Percentiles rank a stretch among this genome's conserved stretches.
Conservation (phyloP, 2,113 vertebrate species). For the Melanotaenia duboulayi region DNA sequence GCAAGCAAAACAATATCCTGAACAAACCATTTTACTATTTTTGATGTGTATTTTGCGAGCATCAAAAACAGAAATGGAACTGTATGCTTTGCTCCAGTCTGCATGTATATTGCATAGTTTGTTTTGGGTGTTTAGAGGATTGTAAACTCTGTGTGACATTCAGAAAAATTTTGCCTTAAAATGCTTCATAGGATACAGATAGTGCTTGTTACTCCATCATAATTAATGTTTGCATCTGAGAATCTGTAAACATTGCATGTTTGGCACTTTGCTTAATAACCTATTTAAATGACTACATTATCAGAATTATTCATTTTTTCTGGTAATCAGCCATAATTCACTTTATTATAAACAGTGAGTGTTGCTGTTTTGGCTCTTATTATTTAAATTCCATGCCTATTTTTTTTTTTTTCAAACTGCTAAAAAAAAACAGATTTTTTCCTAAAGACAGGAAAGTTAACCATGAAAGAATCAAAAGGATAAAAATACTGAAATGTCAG, state of each 20-base stretch:
- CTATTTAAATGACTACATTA: constrained; percentile 12
- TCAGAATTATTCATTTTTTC: constrained; percentile 8
- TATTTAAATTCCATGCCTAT: background rate
- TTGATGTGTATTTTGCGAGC: constrained; percentile 18
- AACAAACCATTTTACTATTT: too few relatives aligned
- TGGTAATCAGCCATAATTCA: background rate
- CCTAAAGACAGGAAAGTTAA: background rate
- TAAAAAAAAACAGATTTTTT: background rate
- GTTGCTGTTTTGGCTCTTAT: background rate
- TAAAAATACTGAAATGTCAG: constrained; percentile 30
- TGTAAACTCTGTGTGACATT: constrained; percentile 16
- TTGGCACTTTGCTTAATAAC: constrained; percentile 27
- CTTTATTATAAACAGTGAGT: background rate
- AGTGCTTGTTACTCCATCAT: constrained; percentile 24
- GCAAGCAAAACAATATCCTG: too few relatives aligned
- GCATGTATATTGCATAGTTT: constrained; percentile 21
- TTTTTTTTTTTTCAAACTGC: background rate
- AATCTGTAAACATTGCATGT: constrained; percentile 7
- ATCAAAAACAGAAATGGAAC: constrained; percentile 26
- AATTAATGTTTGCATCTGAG: constrained; percentile 19
- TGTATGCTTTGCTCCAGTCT: constrained; percentile 25
- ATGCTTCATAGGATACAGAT: constrained; percentile 13
- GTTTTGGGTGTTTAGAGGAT: constrained; percentile 11
- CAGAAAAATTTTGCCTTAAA: constrained; percentile 31
- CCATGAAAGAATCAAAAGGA: constrained; percentile 31